Evolutionary conservation across 1,140 invertebrate genomes (phyloP), one percentile per base, ranked within the genome.

Genomic region (Drosophila cardini): DNA sequence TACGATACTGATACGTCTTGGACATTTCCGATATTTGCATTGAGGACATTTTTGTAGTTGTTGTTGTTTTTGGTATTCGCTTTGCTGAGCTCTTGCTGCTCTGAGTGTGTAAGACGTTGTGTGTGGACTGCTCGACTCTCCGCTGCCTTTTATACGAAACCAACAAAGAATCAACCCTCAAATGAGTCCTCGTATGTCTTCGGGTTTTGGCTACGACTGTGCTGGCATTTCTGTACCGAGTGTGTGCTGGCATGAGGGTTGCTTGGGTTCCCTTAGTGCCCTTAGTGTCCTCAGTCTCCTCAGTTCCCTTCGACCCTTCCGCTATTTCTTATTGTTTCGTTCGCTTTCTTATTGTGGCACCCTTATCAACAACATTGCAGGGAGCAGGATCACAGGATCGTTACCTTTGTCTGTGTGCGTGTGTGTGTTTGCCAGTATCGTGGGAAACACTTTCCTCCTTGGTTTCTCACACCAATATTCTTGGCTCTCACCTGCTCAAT

Each of bases 1-100:
- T 98, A 93, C 97, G 94, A 93, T 98, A 98, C 91, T 98, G 97
- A 92, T 97, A 97, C 80, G 97, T 98, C 91, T 97, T 95, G 71
- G 96, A 97, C 91, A 92, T 92, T 75, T 92, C 91, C 36, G 87
- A 90, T 63, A 91, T 77, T 91, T 91, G 87, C 46, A 80, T 61
- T 52, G 91, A 86, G 56, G 91, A 91, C 84, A 81, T 91, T 34
- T 75, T 75, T 65, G 46, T 53, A 21, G 21, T 38, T 38, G 5
- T 15, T 34, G 62, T 9, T 46, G 0, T 46, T 21, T 62, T 42
- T 60, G 1, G 10, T 46, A 32, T 80, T 55, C 53, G 55, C 42
- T 79, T 58, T 64, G 21, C 72, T 80, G 80, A 75, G 84, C 80
- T 80, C 65, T 84, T 72, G 69, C 74, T 84, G 80, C 84, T 84